Conservation (phyloP, 2,888 invertebrate genomes). For the Cheilosia soror region DNA sequence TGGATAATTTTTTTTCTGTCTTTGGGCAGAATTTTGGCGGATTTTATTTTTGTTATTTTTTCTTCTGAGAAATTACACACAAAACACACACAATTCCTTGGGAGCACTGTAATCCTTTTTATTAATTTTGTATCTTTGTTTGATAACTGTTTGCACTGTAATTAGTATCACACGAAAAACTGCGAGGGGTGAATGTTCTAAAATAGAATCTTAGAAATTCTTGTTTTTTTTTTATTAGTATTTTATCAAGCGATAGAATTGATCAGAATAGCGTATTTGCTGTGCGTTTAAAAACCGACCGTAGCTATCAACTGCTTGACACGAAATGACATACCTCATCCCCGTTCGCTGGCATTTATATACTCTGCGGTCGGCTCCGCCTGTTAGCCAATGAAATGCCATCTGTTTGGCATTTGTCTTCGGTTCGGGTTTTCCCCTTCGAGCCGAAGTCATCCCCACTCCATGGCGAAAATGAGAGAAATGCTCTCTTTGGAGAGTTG, state of each 20-base stretch:
- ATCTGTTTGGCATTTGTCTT: conserved; percentile 74
- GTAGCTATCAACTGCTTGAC: conserved; percentile 77
- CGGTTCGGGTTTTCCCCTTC: conserved; percentile 67
- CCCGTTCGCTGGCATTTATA: conserved; percentile 81
- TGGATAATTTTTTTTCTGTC: conserved; percentile 82
- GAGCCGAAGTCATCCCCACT: conserved; percentile 74
- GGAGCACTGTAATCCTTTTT: conserved; percentile 70
- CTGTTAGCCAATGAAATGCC: conserved; percentile 77
- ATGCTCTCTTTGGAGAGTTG: conserved; percentile 62
- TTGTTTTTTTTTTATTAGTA: conserved; percentile 19
- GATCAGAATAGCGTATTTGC: conserved; percentile 27
- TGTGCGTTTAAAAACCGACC: conserved; percentile 60
- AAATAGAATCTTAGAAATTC: conserved; percentile 37
- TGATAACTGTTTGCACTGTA: conserved; percentile 20
- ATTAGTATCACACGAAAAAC: conserved; percentile 37
- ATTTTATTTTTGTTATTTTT: conserved; percentile 73
- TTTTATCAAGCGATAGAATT: conserved; percentile 40
- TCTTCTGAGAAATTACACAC: conserved; percentile 11
- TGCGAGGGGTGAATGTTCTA: conserved; percentile 62
- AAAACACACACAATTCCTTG: conserved; percentile 14
- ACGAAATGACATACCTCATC: conserved; percentile 79
- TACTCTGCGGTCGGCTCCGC: conserved; percentile 78
- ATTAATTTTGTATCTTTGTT: conserved; percentile 20
- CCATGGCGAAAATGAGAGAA: neutral
- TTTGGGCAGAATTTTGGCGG: conserved; percentile 83